Evolutionary conservation across 2,113 vertebrate species (phyloP).

Genomic region (Hiodon tergisus): DNA sequence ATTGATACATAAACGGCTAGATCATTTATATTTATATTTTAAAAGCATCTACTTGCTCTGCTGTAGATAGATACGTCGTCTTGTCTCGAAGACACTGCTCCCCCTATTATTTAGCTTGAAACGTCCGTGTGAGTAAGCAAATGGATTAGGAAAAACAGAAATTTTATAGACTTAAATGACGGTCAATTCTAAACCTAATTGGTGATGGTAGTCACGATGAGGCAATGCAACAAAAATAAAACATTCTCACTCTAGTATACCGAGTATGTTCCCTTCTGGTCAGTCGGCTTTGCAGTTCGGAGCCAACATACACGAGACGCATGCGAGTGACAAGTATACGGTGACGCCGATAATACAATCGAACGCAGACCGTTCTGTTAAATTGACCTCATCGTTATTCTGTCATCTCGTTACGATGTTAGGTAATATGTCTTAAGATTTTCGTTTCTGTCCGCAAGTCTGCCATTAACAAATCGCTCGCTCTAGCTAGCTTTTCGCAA

Average conservation of each 20-base stretch:
- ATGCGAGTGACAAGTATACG: conserved; percentile 39
- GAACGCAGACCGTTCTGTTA: conserved; percentile 9
- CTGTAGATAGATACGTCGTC: too few species aligned
- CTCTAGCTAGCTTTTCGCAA: conserved; percentile 44
- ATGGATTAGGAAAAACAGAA: conserved; percentile 2
- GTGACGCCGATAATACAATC: conserved; percentile 32
- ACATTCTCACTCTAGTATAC: conserved; percentile 26
- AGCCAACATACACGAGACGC: conserved; percentile 43
- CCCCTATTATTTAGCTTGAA: neutral
- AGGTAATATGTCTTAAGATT: neutral
- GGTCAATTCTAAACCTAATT: conserved; percentile 4
- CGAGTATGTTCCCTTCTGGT: conserved; percentile 35
- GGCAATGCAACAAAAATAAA: conserved; percentile 29
- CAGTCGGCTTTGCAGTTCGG: conserved; percentile 39
- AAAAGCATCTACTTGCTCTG: too few species aligned
- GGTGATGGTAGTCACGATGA: conserved; percentile 15
- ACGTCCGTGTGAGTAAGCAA: neutral
- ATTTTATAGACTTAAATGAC: neutral
- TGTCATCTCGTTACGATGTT: neutral
- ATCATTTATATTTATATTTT: too few species aligned
- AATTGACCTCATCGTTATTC: neutral
- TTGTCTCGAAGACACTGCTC: neutral
- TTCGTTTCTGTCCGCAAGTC: conserved; percentile 10
- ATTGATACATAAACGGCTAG: too few species aligned
- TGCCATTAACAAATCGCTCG: conserved; percentile 15